Evolutionary conservation across 2,797 vertebrate genomes (phyloP), one percentile per base, ranked within the genome.

Genomic region (Chelon auratus): DNA sequence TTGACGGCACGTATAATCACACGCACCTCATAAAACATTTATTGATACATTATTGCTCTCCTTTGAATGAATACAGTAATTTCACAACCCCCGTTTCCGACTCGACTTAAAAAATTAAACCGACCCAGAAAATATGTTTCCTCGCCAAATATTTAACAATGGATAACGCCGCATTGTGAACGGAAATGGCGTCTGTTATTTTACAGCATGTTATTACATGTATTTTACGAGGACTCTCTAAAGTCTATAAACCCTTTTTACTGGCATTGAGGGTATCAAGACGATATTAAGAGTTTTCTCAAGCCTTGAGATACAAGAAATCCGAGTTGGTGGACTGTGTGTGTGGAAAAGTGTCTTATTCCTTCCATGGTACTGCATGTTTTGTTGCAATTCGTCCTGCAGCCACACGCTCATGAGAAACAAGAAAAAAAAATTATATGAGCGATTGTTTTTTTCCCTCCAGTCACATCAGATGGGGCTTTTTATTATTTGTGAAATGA

Each of bases 21-120:
- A 96, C 96, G 93, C 96, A 97, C 96, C 96, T 96, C 96, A 96
- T 99, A 98, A 98, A 97, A 95, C 75, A 95, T 98, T 98, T 97
- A 98, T 97, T 96, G 96, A 97, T 95, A 94, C 96, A 96, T 96
- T 95, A 96, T 95, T 95, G 92, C 96, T 91, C 92, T 95, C 94
- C 93, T 96, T 96, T 95, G 93, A 95, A 95, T 95, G 73, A 95
- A 96, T 93, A 95, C 93, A 94, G 90, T 88, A 61, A 87, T 87
- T 91, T 90, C 86, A 93, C 89, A 87, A 84, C 87, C 77, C 72
- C 56, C 26, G 64, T 81, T 88, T 91, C 85, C 84, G 59, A 26
- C 51, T 71, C 52, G 70, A 80, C 70, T 80, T 80, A 75, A 68
- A 75, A 83, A 83, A 87, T 68, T 26, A 83, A 87, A 86, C 74